Percentiles rank a stretch among this genome's conserved stretches.
Evolutionary conservation across 2,797 vertebrate species (phyloP).

Genomic region (Vespertilio murinus): DNA sequence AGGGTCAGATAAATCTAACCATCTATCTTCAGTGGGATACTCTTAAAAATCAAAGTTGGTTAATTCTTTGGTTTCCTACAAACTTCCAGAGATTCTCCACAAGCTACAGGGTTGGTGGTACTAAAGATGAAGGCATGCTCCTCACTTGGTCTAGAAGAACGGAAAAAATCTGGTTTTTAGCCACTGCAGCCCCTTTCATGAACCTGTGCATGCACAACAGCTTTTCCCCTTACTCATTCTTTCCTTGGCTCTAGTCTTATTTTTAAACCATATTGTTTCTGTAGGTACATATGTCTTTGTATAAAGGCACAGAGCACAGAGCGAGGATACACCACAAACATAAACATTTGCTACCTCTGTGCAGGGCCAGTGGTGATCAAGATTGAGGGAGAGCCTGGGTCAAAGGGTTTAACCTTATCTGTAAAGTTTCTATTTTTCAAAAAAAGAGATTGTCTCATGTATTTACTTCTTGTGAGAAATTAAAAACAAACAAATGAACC

Average conservation of each 20-base stretch:
- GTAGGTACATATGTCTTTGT: slow-evolving; percentile 9
- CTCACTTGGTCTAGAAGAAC: background rate
- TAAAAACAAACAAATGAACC: slow-evolving; percentile 38
- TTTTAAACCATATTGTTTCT: slow-evolving; percentile 27
- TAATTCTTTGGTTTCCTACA: slow-evolving; percentile 4
- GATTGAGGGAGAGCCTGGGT: slow-evolving; percentile 29
- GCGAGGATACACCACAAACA: background rate
- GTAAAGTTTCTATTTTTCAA: slow-evolving; percentile 44
- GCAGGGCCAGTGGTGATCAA: background rate
- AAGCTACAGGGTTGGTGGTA: background rate
- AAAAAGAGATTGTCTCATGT: slow-evolving; percentile 2
- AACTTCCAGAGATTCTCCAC: background rate
- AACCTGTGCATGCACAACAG: background rate
- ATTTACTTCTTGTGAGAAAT: slow-evolving; percentile 37
- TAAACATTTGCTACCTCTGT: slow-evolving; percentile 31
- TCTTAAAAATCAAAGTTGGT: slow-evolving; percentile 30
- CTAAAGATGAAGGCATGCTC: background rate
- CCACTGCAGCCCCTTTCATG: background rate
- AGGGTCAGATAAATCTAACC: background rate
- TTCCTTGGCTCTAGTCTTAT: background rate
- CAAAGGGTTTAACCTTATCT: slow-evolving; percentile 44
- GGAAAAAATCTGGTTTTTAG: background rate
- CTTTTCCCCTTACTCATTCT: background rate
- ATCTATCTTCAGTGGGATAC: background rate
- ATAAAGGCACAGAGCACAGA: slow-evolving; percentile 41